A percentile compares a stretch with the other conserved stretches of the same genome.
Conservation (phyloP, 2,888 invertebrate genomes). For the Subacronicta megacephala region DNA sequence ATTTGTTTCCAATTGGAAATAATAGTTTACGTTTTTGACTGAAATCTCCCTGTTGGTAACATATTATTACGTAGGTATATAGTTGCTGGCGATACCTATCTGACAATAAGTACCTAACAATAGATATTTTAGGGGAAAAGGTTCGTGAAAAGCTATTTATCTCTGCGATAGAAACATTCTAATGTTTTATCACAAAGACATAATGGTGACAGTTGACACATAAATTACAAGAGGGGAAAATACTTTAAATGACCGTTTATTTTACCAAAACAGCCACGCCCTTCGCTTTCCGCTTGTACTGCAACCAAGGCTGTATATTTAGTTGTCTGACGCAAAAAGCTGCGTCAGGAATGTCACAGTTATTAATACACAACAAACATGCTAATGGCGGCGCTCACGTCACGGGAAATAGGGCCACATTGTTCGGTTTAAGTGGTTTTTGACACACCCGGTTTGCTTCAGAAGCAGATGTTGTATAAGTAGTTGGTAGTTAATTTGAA, state of each 20-base stretch:
- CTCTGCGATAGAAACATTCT: too few species aligned
- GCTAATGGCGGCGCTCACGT: constrained; percentile 37
- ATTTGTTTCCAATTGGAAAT: too few species aligned
- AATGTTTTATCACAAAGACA: too few species aligned
- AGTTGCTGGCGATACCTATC: too few species aligned
- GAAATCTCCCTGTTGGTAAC: too few species aligned
- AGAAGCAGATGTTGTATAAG: constrained; percentile 30
- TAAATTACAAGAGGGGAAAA: neutral
- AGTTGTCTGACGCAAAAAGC: constrained; percentile 23
- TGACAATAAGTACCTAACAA: too few species aligned
- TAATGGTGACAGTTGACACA: too few species aligned
- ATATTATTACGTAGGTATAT: too few species aligned
- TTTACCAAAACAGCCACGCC: neutral
- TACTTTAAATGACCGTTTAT: neutral
- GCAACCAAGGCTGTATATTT: constrained; percentile 15
- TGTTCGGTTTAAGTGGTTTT: constrained; percentile 54
- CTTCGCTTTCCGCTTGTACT: neutral
- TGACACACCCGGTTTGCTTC: constrained; percentile 40
- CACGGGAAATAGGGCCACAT: constrained; percentile 40
- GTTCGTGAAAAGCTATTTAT: too few species aligned
- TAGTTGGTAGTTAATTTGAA: constrained; percentile 13
- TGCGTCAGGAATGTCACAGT: constrained; percentile 28
- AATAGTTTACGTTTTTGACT: too few species aligned
- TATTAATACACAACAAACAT: constrained; percentile 31
- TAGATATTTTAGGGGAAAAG: too few species aligned